Percentiles rank a stretch among this genome's conserved stretches.
phyloP scores from a whole-genome alignment of 2,888 invertebrate genomes.

The Pseudolycoriella hygida region DNA sequence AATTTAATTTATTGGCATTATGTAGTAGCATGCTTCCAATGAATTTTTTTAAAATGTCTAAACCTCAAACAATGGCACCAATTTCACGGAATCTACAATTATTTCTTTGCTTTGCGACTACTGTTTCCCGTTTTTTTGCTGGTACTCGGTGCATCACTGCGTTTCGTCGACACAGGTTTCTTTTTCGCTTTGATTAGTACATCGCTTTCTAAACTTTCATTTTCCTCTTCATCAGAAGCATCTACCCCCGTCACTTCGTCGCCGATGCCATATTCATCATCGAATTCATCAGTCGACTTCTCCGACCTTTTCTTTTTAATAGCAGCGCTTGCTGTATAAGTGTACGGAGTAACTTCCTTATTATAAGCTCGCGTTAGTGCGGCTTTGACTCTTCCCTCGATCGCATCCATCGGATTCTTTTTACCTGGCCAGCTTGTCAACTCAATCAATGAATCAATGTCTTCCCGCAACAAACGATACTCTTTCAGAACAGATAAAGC shows the following conservation, averaged over 20 bases:
- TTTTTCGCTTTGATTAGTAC: constrained; percentile 47
- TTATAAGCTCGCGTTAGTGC: constrained; percentile 88
- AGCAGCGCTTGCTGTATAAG: constrained; percentile 49
- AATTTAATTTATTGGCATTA: too few species aligned
- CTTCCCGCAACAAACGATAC: constrained; percentile 80
- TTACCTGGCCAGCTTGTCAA: constrained; percentile 68
- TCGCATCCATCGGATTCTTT: constrained; percentile 53
- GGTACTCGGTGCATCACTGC: not conserved
- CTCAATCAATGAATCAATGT: constrained; percentile 77
- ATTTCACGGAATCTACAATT: not conserved
- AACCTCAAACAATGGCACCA: too few species aligned
- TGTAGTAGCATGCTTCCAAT: too few species aligned
- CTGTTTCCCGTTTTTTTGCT: not conserved
- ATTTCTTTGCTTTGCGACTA: not conserved
- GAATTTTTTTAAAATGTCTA: too few species aligned
- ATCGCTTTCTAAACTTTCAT: constrained; percentile 48
- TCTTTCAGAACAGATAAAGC: constrained; percentile 58
- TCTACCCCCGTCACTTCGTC: constrained; percentile 18
- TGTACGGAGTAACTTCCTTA: constrained; percentile 58
- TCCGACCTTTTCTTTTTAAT: constrained; percentile 41
- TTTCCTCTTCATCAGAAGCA: constrained; percentile 28
- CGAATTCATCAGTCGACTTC: constrained; percentile 20
- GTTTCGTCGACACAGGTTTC: constrained; percentile 1
- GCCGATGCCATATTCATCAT: constrained; percentile 19
- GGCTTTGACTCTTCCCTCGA: constrained; percentile 76